Evolutionary conservation across 2,113 vertebrate species (phyloP).

Genomic region (Pardalotus punctatus): DNA sequence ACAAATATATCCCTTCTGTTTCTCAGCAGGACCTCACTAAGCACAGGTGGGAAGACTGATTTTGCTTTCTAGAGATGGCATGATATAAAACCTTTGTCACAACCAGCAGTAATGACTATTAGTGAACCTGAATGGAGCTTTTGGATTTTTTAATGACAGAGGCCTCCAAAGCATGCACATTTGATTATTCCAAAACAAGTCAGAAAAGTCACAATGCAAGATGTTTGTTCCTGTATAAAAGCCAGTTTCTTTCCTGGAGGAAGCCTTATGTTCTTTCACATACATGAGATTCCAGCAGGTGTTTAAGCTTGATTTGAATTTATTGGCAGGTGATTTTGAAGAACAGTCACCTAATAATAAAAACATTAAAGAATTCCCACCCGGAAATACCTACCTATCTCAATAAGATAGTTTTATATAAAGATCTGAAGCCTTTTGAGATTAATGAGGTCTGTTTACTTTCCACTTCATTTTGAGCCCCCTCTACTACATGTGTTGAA

Average conservation of each 20-base stretch:
- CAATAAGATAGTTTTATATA: not conserved
- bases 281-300: not conserved
- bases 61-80: not conserved
- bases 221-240: not conserved
- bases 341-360: not conserved
- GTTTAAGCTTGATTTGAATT: not conserved
- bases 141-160: not conserved
- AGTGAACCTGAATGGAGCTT: not conserved
- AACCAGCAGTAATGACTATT: not conserved
- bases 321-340: not conserved
- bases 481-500: not conserved
- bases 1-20: not conserved
- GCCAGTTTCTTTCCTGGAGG: not conserved
- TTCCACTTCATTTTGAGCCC: not conserved
- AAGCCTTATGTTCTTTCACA: not conserved
- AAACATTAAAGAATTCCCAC: not conserved
- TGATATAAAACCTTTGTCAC: not conserved
- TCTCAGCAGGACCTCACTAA: not conserved
- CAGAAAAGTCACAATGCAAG: not conserved
- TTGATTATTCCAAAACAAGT: not conserved
- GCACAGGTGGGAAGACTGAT: not conserved
- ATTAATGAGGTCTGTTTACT: not conserved
- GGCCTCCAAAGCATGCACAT: not conserved
- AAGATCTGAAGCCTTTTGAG: not conserved
- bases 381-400: not conserved